phyloP scores from a whole-genome alignment of 2,113 vertebrate species.

The Strigops habroptila region DNA sequence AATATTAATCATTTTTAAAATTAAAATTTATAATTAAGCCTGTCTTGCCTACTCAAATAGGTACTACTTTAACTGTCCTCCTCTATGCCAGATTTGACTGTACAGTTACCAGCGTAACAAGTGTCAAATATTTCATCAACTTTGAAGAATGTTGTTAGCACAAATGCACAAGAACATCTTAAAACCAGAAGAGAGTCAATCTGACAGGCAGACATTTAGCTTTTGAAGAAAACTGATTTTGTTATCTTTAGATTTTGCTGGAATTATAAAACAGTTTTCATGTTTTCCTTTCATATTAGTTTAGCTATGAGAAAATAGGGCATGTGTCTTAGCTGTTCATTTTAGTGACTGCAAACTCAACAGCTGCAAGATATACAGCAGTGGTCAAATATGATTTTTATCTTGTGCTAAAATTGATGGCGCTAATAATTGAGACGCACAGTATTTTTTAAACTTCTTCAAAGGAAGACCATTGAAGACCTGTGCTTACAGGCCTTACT shows the following conservation, averaged over 20 bases:
- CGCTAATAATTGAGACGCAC: neutral
- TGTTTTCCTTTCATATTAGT: slow-evolving; percentile 15
- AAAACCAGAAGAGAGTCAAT: slow-evolving; percentile 22
- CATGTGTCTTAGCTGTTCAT: neutral
- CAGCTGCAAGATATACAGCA: neutral
- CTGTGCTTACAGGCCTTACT: neutral
- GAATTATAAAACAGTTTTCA: slow-evolving; percentile 37
- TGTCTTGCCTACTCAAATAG: neutral
- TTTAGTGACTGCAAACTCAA: neutral
- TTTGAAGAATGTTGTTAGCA: slow-evolving; percentile 1
- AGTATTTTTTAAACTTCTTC: neutral
- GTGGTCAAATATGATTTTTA: neutral
- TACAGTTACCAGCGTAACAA: neutral
- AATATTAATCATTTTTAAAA: neutral
- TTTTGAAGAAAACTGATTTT: slow-evolving; percentile 19
- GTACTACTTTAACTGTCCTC: neutral
- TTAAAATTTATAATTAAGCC: neutral
- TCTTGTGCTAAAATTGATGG: neutral
- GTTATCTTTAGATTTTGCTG: neutral
- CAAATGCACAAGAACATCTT: slow-evolving; percentile 6
- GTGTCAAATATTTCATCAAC: neutral
- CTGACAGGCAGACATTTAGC: slow-evolving; percentile 24
- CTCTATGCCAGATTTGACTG: neutral
- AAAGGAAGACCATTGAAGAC: neutral
- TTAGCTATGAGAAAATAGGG: slow-evolving; percentile 28